Evolutionary conservation across 2,888 invertebrate genomes (phyloP).

Genomic region (Pseudolycoriella hygida): DNA sequence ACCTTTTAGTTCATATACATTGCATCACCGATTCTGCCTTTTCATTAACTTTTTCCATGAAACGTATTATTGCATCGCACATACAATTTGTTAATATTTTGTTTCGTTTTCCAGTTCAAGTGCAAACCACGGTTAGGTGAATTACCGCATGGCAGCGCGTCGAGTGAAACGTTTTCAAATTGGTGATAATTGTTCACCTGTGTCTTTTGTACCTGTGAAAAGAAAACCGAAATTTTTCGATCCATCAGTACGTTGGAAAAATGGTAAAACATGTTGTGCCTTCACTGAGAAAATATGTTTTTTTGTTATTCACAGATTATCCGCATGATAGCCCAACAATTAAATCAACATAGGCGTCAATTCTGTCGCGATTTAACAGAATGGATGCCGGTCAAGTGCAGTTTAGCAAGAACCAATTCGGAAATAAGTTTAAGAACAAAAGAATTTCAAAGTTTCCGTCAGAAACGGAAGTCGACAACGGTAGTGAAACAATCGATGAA

Average conservation of each 20-base stretch:
- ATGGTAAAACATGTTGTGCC: neutral
- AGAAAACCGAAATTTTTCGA: constrained; percentile 9
- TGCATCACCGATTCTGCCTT: no score
- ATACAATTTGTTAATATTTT: no score
- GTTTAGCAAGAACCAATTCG: constrained; percentile 10
- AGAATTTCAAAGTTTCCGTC: no score
- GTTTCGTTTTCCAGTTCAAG: constrained; percentile 2
- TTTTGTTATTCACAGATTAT: constrained; percentile 9
- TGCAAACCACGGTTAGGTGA: constrained; percentile 6
- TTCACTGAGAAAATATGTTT: neutral
- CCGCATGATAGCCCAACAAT: constrained; percentile 14
- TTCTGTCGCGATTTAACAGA: constrained; percentile 30
- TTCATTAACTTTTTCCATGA: no score
- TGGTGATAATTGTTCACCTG: constrained; percentile 13
- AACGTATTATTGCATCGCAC: no score
- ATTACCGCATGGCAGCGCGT: constrained; percentile 14
- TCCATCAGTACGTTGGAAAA: constrained; percentile 10
- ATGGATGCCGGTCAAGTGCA: constrained; percentile 23
- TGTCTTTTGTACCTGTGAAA: constrained; percentile 13
- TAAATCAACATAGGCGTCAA: constrained; percentile 18
- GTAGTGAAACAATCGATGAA: neutral
- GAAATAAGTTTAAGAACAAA: constrained; percentile 2
- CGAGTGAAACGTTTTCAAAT: constrained; percentile 12
- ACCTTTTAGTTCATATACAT: no score
- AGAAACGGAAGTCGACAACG: neutral